Conservation (phyloP, 2,113 vertebrate species). For the Mormyrus lacerda region DNA sequence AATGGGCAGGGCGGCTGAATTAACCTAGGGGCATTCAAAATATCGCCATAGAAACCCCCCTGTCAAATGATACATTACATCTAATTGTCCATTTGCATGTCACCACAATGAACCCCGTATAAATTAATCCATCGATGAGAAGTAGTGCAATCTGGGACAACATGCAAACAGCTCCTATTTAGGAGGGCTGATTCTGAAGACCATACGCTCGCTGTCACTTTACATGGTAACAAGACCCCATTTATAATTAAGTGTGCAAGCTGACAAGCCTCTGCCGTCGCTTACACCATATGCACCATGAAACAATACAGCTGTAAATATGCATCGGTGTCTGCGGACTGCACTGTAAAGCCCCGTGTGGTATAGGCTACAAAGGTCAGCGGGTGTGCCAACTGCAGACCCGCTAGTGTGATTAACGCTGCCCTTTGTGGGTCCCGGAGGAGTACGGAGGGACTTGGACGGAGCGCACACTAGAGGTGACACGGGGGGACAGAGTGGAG, state of each 20-base stretch:
- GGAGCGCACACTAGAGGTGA: neutral
- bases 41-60: neutral
- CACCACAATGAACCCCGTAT: neutral
- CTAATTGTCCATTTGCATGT: neutral
- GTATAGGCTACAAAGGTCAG: neutral
- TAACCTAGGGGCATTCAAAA: neutral
- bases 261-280: neutral
- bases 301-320: neutral
- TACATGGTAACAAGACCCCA: neutral
- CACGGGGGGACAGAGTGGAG: neutral
- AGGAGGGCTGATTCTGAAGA: constrained; percentile 7
- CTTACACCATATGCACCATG: neutral
- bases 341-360: neutral
- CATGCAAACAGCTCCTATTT: neutral
- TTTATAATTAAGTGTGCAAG: neutral
- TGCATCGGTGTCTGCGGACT: neutral
- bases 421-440: neutral
- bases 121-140: constrained; percentile 1
- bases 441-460: neutral
- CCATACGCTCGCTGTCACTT: neutral
- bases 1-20: constrained; percentile 12
- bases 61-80: neutral
- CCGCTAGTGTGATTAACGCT: neutral
- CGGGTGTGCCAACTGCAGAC: neutral
- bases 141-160: constrained; percentile 11